phyloP scores from a whole-genome alignment of 2,797 vertebrate genomes.

The Denticeps clupeoides region DNA sequence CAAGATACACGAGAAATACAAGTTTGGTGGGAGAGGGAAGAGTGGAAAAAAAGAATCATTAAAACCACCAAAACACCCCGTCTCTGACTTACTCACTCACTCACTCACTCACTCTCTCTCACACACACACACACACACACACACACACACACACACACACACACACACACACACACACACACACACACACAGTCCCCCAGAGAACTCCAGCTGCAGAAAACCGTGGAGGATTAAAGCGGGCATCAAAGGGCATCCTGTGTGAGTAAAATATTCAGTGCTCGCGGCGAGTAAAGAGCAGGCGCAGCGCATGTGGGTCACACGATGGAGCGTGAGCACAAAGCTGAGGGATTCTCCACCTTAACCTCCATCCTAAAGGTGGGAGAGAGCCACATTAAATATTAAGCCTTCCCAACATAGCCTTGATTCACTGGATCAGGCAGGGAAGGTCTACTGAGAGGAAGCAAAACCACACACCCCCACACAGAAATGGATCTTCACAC shows the following conservation, averaged over 20 bases:
- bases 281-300: slow-evolving; percentile 4
- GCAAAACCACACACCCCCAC: neutral
- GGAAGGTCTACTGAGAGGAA: too few relatives aligned
- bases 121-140: slow-evolving; percentile 12
- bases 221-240: slow-evolving; percentile 30
- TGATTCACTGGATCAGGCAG: slow-evolving; percentile 1
- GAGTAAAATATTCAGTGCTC: slow-evolving; percentile 24
- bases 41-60: slow-evolving; percentile 39
- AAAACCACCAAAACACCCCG: neutral
- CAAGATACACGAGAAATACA: too few relatives aligned
- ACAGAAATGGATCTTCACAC: too few relatives aligned
- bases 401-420: slow-evolving; percentile 7
- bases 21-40: too few relatives aligned
- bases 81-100: slow-evolving; percentile 4
- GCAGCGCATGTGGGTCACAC: slow-evolving; percentile 12
- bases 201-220: slow-evolving; percentile 6
- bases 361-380: slow-evolving; percentile 9
- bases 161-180: slow-evolving; percentile 1
- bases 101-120: slow-evolving; percentile 7
- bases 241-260: slow-evolving; percentile 23
- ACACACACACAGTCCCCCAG: neutral
- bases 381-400: slow-evolving; percentile 24
- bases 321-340: slow-evolving; percentile 6
- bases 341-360: slow-evolving; percentile 17
- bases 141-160: neutral